A percentile compares a stretch with the other conserved stretches of the same genome.
phyloP scores from a whole-genome alignment of 2,888 invertebrate genomes.

The Venusia cambrica region DNA sequence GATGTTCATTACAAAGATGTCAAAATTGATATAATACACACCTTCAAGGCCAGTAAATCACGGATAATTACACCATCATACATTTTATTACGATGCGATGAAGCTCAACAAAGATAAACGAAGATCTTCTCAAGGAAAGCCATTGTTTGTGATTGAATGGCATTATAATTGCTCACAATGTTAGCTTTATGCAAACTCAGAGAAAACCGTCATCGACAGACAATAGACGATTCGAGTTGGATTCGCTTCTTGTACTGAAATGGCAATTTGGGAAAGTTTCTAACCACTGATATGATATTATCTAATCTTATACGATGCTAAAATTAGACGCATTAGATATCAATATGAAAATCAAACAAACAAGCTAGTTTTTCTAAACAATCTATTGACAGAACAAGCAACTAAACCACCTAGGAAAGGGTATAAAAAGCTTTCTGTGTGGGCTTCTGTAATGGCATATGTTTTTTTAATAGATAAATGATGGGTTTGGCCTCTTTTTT shows the following conservation, averaged over 20 bases:
- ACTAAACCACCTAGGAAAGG: too few species aligned
- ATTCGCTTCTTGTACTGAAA: background rate
- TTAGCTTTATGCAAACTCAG: background rate
- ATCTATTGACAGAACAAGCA: too few species aligned
- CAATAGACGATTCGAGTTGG: background rate
- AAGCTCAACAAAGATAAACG: conserved; percentile 1
- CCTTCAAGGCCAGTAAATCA: conserved; percentile 3
- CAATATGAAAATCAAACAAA: too few species aligned
- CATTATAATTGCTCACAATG: background rate
- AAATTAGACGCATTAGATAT: too few species aligned
- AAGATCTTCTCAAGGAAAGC: conserved; percentile 4
- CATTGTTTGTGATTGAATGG: conserved; percentile 1
- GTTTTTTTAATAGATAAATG: too few species aligned
- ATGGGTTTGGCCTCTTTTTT: too few species aligned
- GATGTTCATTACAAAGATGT: conserved; percentile 5
- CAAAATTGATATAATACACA: background rate
- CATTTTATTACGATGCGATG: background rate
- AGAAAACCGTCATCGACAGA: conserved; percentile 1
- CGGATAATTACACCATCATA: background rate
- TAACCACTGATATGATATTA: too few species aligned
- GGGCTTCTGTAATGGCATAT: too few species aligned
- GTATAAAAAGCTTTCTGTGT: too few species aligned
- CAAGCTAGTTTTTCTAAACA: too few species aligned
- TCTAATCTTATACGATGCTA: too few species aligned
- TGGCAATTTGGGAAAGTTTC: too few species aligned